A percentile compares a stretch with the other conserved stretches of the same genome.
These are phyloP conservation scores for Promerops cafer DNA, from an alignment of 2,113 vertebrate species.

Conservation along the genomic window DNA sequence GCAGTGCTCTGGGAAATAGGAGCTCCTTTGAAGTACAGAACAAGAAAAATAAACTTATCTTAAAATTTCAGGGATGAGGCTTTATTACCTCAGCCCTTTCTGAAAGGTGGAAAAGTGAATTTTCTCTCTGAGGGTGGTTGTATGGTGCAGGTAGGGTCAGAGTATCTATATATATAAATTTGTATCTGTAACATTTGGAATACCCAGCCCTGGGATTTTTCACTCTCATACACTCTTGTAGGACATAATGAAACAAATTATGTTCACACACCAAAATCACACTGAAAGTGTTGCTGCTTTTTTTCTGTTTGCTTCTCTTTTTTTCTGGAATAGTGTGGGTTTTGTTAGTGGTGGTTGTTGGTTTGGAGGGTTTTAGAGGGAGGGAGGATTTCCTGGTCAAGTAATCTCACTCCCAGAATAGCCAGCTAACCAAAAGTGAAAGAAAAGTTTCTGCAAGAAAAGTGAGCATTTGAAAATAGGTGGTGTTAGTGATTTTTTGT, in stretches of 20 bases:
- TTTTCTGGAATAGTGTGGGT: background rate
- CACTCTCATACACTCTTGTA: background rate
- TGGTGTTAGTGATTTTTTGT: background rate
- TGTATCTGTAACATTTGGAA: background rate
- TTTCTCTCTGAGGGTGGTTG: background rate
- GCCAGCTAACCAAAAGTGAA: background rate
- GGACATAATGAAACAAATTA: background rate
- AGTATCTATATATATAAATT: background rate
- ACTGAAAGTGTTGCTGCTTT: background rate
- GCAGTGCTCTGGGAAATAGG: background rate
- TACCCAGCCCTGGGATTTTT: background rate
- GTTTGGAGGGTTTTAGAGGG: accelerated
- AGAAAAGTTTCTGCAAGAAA: background rate
- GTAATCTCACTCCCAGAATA: background rate
- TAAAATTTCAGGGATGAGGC: background rate
- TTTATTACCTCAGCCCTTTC: background rate
- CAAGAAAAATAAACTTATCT: background rate
- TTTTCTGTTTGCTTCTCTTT: background rate
- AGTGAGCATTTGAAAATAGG: background rate
- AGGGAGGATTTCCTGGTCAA: accelerated
- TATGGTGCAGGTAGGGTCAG: background rate
- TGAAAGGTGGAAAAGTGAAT: background rate
- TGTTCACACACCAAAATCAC: background rate
- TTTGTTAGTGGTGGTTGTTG: background rate
- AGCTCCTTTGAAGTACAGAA: background rate